Evolutionary conservation across 2,113 vertebrate genomes (phyloP), one percentile per base, ranked within the genome.

Genomic region (Datnioides undecimradiatus): DNA sequence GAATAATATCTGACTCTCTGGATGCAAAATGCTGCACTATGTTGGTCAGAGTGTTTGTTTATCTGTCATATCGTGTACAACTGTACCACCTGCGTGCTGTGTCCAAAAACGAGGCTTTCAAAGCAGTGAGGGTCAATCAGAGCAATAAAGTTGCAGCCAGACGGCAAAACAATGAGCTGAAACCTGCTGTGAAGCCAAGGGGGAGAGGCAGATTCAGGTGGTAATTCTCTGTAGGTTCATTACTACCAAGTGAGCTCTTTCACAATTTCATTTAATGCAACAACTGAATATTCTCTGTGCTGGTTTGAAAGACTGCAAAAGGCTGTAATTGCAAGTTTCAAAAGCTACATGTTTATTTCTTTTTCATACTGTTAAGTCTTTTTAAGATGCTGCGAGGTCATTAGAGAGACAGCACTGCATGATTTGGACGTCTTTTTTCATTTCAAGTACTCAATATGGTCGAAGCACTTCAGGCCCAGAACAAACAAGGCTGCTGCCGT

Each of bases 391-490:
- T 0, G 21, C 4, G 1, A 36, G 46, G 46, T 68, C 57, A 57
- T 1, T 10, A 25, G 29, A 40, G 7, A 54, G 33, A 43, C 23
- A 49, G 16, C 31, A 14, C 57, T 31, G 17, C 49, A 46, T 9
- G 14, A 21, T 52, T 27, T 31, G 17, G n/a, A 29, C 3, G 29
- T 17, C 19, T 60, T 27, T 34, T 63, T 59, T 58, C 45, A 74
- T 72, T 67, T 65, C 38, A 40, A 48, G 21, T 73, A 46, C 29
- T 13, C 17, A 8, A 78, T 54, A 27, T 64, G 17, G 58, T 41
- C 8, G 7, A 34, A 49, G 33, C 48, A 54, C 72, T 80, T 16
- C 3, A 43, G 34, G 34, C 27, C 55, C 54, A 43, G 29, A 34
- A 31, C 2, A 3, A 49, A 70, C 19, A 4, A 31, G 58, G 31